Evolutionary conservation across 2,113 vertebrate genomes (phyloP).

Genomic region (Sisor rabdophorus): DNA sequence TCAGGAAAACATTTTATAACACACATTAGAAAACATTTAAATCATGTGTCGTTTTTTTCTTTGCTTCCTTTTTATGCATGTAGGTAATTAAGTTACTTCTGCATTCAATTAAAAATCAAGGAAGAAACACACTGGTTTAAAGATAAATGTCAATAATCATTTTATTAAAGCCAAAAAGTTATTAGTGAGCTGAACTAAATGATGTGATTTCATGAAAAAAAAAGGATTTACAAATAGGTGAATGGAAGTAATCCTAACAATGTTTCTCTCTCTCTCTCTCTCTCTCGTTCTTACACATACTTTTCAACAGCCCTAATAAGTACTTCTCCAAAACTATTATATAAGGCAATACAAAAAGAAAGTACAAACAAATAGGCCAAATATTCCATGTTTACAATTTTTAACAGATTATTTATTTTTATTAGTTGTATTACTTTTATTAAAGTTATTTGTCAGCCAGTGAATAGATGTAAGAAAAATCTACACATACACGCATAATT

Average conservation of each 20-base stretch:
- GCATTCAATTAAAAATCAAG: background rate
- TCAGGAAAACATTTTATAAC: too few relatives aligned
- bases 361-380: background rate
- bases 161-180: background rate
- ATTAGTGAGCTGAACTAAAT: background rate
- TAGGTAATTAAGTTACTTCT: background rate
- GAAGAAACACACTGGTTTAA: background rate
- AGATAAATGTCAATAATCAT: background rate
- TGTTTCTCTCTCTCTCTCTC: background rate
- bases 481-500: background rate
- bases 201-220: too few relatives aligned
- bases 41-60: too few relatives aligned
- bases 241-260: background rate
- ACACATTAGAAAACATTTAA: too few relatives aligned
- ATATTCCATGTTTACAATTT: background rate
- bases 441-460: background rate
- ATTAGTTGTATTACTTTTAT: background rate
- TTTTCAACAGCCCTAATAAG: background rate
- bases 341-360: background rate
- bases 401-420: background rate
- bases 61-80: background rate
- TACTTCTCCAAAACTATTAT: background rate
- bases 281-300: background rate
- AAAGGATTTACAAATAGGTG: background rate
- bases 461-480: background rate